Evolutionary conservation across 2,113 vertebrate genomes (phyloP).

Genomic region (Corynorhinus townsendii): DNA sequence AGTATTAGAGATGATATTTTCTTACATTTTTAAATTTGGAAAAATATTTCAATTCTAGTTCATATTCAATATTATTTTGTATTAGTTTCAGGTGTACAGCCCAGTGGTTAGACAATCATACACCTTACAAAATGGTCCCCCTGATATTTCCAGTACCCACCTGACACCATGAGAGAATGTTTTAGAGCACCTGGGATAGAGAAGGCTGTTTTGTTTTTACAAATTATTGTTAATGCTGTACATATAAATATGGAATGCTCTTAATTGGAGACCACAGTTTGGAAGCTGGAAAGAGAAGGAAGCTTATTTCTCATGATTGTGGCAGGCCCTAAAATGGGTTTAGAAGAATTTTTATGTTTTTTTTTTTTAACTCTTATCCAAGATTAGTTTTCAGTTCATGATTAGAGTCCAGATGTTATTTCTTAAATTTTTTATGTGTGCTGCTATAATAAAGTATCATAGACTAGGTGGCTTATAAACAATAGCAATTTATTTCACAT

Average conservation of each 20-base stretch:
- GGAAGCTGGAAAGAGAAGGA: background rate
- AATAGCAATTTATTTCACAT: background rate
- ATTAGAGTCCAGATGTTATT: background rate
- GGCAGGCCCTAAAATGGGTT: background rate
- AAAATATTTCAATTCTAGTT: background rate
- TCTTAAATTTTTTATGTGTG: background rate
- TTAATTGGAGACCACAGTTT: background rate
- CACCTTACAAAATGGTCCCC: background rate
- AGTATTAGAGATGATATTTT: background rate
- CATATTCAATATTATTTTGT: background rate
- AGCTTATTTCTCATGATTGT: background rate
- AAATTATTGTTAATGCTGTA: background rate
- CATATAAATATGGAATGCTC: background rate
- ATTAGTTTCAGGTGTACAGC: background rate
- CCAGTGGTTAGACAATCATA: background rate
- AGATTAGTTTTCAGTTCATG: background rate
- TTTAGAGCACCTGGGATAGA: background rate
- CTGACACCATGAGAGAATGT: background rate
- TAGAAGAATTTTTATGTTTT: background rate
- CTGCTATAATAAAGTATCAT: background rate
- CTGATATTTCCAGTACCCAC: background rate
- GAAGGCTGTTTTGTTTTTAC: background rate
- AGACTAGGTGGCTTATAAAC: too few relatives aligned
- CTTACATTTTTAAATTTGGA: background rate
- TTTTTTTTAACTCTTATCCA: background rate